Evolutionary conservation across 2,113 vertebrate species (phyloP).

Genomic region (Pachyramphus minor): DNA sequence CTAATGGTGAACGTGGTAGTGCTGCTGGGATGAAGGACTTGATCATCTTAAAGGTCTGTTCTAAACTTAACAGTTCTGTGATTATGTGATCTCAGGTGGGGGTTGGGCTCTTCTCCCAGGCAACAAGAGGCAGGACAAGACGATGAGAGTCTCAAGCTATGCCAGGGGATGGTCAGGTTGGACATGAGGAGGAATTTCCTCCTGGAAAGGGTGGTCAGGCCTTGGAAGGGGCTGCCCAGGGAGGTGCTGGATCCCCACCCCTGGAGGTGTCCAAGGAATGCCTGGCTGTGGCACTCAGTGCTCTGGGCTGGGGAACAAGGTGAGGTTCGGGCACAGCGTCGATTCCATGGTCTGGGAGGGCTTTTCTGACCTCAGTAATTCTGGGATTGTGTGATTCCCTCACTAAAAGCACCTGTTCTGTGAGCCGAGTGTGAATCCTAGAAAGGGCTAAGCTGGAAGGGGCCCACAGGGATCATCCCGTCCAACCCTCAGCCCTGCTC

Average conservation of each 20-base stretch:
- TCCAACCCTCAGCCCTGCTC: background rate
- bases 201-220: background rate
- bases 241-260: fast-evolving
- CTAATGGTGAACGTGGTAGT: background rate
- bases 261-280: background rate
- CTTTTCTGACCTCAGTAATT: background rate
- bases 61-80: background rate
- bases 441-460: background rate
- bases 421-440: background rate
- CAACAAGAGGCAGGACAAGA: background rate
- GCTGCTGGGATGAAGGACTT: background rate
- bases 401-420: background rate
- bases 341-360: fast-evolving
- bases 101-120: background rate
- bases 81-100: background rate
- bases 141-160: background rate
- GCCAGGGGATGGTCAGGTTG: background rate
- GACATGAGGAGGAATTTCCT: background rate
- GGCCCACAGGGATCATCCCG: too few relatives aligned
- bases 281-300: fast-evolving
- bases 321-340: fast-evolving
- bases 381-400: background rate
- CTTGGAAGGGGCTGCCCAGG: too few relatives aligned
- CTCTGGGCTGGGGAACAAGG: background rate
- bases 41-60: background rate